phyloP scores from a whole-genome alignment of 2,113 vertebrate species.

The Brachypodius melanocephalos region DNA sequence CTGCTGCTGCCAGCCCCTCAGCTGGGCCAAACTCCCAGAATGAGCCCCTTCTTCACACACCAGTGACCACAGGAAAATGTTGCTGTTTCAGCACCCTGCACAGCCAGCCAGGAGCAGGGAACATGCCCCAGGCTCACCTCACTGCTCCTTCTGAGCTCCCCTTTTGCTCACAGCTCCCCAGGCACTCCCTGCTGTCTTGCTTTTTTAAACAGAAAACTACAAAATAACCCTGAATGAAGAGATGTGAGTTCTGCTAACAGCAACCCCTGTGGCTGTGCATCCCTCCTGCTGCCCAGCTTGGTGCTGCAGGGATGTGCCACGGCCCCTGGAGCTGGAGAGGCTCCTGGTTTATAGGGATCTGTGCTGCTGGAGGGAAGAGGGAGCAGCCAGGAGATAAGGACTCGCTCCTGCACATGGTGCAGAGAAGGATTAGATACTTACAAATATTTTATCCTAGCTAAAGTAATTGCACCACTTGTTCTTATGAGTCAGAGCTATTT shows the following conservation, averaged over 20 bases:
- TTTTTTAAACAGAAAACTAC: background rate
- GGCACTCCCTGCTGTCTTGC: background rate
- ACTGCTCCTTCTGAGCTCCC: background rate
- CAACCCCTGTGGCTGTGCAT: fast-evolving
- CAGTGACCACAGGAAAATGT: background rate
- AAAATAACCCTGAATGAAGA: background rate
- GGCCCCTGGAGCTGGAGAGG: background rate
- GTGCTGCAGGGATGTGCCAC: background rate
- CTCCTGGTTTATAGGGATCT: background rate
- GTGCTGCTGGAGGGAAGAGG: background rate
- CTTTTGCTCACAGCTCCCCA: background rate
- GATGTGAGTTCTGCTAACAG: background rate
- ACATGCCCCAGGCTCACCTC: background rate
- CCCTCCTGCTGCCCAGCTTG: background rate
- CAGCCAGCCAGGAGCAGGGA: background rate
- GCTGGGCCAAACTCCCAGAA: background rate
- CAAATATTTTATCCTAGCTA: constrained; percentile 69
- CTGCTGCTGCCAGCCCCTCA: fast-evolving
- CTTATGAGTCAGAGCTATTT: constrained; percentile 70
- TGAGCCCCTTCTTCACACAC: background rate
- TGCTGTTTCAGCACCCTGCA: background rate
- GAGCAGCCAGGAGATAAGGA: constrained; percentile 15
- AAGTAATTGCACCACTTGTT: constrained; percentile 70
- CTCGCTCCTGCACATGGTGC: background rate
- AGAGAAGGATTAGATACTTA: constrained; percentile 63